Base-by-base conservation (phyloP, 1,140 invertebrate genomes). In the Andricus grossulariae region DNA sequence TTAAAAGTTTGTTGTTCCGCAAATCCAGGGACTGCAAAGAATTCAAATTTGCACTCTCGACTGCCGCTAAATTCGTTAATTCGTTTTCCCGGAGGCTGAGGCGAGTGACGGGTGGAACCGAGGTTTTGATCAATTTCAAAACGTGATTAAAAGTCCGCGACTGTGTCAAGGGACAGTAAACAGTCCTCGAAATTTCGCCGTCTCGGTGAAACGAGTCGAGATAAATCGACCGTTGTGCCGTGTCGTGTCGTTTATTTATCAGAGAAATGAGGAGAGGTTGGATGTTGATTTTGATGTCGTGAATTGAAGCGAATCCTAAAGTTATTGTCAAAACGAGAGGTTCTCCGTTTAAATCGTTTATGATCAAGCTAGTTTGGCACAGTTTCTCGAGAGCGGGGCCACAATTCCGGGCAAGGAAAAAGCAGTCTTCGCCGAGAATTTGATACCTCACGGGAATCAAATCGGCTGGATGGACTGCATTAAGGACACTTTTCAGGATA, bases 381-480 rank as follows among this genome's bases (percentile, higher is more conserved):
- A 93, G 79, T 82, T 91, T 90, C 50, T 91, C 88, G 5, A 93
- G 80, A 0, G 92, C 92, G 4, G 87, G 76, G 5, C 90, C 91
- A 79, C 93, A 93, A 78, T 93, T 93, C 72, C 92, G 86, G 5
- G 90, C 90, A 39, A 93, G 77, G 76, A 93, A 93, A 52, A 82
- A 90, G 0, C 89, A 85, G 60, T 90, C 87, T 3, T 86, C 82
- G 1, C 88, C 88, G 5, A 83, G 81, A 12, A 83, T 77, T 39
- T 89, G 87, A 84, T 91, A 93, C n/a, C 82, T 87, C 0, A 93
- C 90, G 12, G 93, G 93, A 51, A 93, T 91, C 5, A 93, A 82
- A 73, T 93, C 92, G 6, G 88, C 82, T 10, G 93, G 92, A 66
- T 92, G 87, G 2, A 92, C 86, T 15, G 90, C 82, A 50, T 88